Evolutionary conservation across 1,140 invertebrate species (phyloP).

Genomic region (Bilobella aurantiaca): DNA sequence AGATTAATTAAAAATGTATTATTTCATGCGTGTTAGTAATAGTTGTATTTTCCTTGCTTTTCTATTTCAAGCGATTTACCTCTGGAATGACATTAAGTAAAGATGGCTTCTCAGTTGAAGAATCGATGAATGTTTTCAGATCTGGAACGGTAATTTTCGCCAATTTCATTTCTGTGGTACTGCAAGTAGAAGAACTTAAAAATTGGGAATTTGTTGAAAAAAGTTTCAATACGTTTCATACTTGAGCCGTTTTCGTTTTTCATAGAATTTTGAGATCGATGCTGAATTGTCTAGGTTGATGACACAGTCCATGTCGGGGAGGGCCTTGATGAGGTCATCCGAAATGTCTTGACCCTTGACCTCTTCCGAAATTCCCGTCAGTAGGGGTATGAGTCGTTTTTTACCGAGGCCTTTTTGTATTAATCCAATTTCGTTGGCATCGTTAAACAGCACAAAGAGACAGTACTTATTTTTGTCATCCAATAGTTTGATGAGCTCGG

Average conservation of each 20-base stretch:
- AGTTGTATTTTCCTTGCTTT: background rate
- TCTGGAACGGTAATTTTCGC: background rate
- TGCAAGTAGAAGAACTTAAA: background rate
- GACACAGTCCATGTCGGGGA: background rate
- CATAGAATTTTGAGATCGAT: background rate
- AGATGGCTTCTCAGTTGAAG: background rate
- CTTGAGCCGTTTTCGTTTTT: background rate
- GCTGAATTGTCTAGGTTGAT: background rate
- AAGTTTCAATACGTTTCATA: background rate
- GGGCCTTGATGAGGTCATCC: background rate
- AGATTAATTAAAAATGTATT: background rate
- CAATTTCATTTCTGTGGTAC: background rate
- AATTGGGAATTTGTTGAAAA: background rate
- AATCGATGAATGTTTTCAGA: background rate
- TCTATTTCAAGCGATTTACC: too few species aligned
- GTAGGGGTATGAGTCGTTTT: background rate
- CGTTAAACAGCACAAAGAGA: background rate
- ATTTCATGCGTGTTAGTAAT: background rate
- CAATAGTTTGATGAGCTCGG: background rate
- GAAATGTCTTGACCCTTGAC: background rate
- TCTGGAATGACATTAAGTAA: background rate
- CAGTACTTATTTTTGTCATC: background rate
- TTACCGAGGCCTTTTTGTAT: background rate
- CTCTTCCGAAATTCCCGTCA: background rate
- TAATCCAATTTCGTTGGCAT: background rate